Percentiles rank a stretch among this genome's conserved stretches.
Conservation (phyloP, 2,113 vertebrate genomes). For the Pangasianodon gigas region DNA sequence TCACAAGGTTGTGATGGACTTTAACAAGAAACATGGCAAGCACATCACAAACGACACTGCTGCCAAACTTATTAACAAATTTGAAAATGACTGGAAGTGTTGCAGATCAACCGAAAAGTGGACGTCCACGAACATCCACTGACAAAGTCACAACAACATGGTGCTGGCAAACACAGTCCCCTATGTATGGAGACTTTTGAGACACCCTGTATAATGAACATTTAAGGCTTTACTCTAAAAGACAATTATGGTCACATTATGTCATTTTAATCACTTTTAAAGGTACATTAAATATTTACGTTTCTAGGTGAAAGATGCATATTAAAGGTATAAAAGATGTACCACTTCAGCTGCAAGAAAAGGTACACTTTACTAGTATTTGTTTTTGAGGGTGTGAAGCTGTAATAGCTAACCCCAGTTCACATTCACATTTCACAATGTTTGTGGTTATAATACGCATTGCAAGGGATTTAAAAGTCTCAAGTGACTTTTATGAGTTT, state of each 20-base stretch:
- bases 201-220: too few species aligned
- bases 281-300: neutral
- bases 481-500: neutral
- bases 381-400: neutral
- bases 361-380: neutral
- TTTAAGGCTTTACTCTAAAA: neutral
- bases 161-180: too few species aligned
- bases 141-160: too few species aligned
- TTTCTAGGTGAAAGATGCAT: neutral
- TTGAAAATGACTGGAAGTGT: too few species aligned
- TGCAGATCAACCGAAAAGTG: too few species aligned
- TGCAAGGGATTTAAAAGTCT: neutral
- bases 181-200: too few species aligned
- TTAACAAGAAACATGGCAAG: too few species aligned
- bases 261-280: neutral
- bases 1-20: too few species aligned
- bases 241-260: neutral
- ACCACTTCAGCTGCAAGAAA: neutral
- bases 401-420: neutral
- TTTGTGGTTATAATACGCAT: neutral
- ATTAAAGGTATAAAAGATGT: neutral
- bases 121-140: too few species aligned
- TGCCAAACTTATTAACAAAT: too few species aligned
- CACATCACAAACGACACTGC: too few species aligned
- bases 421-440: neutral